A percentile compares a stretch with the other conserved stretches of the same genome.
Evolutionary conservation across 2,113 vertebrate species (phyloP).

Genomic region (Limnothrissa miodon): DNA sequence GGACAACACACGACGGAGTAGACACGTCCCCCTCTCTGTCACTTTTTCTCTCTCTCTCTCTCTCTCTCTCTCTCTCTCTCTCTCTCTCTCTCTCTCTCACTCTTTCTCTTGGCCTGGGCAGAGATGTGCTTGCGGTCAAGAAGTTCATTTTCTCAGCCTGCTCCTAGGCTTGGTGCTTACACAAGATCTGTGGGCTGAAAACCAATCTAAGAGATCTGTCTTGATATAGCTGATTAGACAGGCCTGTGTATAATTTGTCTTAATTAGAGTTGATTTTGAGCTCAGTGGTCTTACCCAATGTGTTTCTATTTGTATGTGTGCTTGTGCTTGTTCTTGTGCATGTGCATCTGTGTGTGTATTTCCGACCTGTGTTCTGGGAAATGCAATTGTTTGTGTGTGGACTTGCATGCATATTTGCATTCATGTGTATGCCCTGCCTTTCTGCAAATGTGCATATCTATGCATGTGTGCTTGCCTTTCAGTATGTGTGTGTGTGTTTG

Average conservation of each 20-base stretch:
- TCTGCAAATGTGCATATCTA: neutral
- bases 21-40: neutral
- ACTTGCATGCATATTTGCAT: neutral
- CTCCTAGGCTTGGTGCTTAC: neutral
- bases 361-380: no score
- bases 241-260: neutral
- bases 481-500: neutral
- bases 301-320: neutral
- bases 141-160: neutral
- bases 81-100: neutral
- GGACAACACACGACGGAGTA: neutral
- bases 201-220: neutral
- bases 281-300: neutral
- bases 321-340: neutral
- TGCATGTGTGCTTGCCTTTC: neutral
- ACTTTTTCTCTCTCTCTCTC: slow-evolving; percentile 5
- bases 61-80: slow-evolving; percentile 16
- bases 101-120: neutral
- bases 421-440: neutral
- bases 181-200: neutral
- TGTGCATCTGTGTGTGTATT: neutral
- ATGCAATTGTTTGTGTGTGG: neutral
- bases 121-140: neutral
- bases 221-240: neutral
- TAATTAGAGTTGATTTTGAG: no score